Percentiles rank a stretch among this genome's conserved stretches.
Conservation (phyloP, 2,888 invertebrate genomes). For the Hirtodrosophila duncani region DNA sequence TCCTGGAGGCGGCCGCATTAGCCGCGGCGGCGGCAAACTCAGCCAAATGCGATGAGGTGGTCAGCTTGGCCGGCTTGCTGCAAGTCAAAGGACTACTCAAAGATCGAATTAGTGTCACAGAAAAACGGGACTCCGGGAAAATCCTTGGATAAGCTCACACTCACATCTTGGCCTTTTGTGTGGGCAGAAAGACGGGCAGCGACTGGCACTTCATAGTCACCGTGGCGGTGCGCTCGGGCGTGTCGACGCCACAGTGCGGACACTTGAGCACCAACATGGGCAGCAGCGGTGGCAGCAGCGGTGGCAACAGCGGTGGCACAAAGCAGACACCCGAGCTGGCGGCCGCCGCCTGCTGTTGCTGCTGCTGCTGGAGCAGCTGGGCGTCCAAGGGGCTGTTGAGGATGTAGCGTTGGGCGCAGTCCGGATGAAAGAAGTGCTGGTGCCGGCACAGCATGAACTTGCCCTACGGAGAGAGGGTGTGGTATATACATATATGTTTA, state of each 20-base stretch:
- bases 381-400: conserved; percentile 77
- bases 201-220: conserved; percentile 83
- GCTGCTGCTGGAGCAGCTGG: conserved; percentile 67
- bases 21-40: conserved; percentile 31
- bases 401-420: conserved; percentile 82
- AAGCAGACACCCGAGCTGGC: too few species aligned
- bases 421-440: conserved; percentile 90
- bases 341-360: not conserved
- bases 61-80: conserved; percentile 78
- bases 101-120: not conserved
- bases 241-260: conserved; percentile 86
- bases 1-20: not conserved
- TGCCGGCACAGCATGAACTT: conserved; percentile 88
- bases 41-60: conserved; percentile 42
- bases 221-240: conserved; percentile 80
- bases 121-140: not conserved
- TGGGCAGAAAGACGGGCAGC: conserved; percentile 82
- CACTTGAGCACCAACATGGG: conserved; percentile 80
- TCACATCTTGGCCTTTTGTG: conserved; percentile 77
- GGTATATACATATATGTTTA: not conserved
- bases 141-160: conserved; percentile 2
- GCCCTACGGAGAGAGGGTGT: conserved; percentile 81
- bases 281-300: too few species aligned
- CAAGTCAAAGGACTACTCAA: not conserved
- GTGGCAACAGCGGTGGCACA: not conserved